Conservation (phyloP, 2,797 vertebrate genomes). For the Cheirogaleus major region DNA sequence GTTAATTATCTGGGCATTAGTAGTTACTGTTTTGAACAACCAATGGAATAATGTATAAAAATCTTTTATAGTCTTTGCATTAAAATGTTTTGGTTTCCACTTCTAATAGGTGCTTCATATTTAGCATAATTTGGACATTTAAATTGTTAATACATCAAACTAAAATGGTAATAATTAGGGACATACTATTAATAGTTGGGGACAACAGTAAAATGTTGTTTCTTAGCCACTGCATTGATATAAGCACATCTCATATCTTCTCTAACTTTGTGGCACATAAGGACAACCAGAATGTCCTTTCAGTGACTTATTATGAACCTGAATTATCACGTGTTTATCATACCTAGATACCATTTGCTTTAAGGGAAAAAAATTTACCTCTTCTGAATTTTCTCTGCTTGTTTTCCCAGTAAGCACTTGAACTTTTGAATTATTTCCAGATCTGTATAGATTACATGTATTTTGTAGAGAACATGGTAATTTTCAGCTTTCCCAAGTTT, state of each 20-base stretch:
- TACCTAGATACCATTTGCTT: constrained; percentile 10
- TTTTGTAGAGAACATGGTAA: constrained; percentile 56
- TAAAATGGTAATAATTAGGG: neutral
- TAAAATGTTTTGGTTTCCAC: constrained; percentile 42
- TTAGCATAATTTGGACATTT: constrained; percentile 1
- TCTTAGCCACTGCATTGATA: constrained; percentile 21
- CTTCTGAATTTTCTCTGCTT: constrained; percentile 1
- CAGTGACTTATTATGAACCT: neutral
- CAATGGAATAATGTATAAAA: constrained; percentile 27
- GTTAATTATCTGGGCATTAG: constrained; percentile 41
- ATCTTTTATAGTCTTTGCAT: neutral
- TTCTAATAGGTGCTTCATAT: constrained; percentile 17
- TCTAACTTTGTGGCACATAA: neutral
- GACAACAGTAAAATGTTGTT: constrained; percentile 32
- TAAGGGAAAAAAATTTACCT: neutral
- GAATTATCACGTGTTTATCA: neutral
- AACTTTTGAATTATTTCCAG: neutral
- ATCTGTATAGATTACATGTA: neutral
- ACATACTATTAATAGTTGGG: neutral
- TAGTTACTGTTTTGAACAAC: neutral
- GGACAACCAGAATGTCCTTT: constrained; percentile 1
- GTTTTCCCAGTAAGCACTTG: constrained; percentile 16
- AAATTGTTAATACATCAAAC: neutral
- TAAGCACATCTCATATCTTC: neutral
- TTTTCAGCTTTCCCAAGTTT: constrained; percentile 57